Percentiles rank a stretch among this genome's conserved stretches.
These are phyloP conservation scores for Phaonia tiefii DNA, from an alignment of 2,888 invertebrate species.

Conservation along the genomic window DNA sequence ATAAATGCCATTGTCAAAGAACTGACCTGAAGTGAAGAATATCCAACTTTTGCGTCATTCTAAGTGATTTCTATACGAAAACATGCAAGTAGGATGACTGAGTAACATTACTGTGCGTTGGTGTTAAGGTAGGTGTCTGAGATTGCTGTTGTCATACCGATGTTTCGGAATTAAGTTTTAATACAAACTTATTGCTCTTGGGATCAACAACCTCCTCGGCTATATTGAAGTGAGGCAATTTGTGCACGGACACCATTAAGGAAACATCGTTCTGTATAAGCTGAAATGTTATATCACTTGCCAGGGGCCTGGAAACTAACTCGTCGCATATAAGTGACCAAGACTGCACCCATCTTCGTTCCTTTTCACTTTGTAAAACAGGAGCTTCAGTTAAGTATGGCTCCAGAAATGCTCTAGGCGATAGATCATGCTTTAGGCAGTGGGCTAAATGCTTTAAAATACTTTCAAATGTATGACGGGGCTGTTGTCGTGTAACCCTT, in stretches of 20 bases:
- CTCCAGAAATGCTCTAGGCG: slow-evolving; percentile 96
- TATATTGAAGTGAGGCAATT: slow-evolving; percentile 95
- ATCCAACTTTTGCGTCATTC: slow-evolving; percentile 14
- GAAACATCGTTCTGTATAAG: slow-evolving; percentile 96
- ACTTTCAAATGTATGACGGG: slow-evolving; percentile 95
- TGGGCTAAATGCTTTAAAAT: slow-evolving; percentile 94
- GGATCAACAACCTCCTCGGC: slow-evolving; percentile 98
- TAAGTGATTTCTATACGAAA: slow-evolving; percentile 72
- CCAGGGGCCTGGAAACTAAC: slow-evolving; percentile 91
- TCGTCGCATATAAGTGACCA: slow-evolving; percentile 98
- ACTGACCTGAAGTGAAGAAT: slow-evolving; percentile 40
- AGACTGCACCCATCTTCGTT: slow-evolving; percentile 90
- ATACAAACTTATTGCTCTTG: slow-evolving; percentile 96
- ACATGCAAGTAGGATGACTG: slow-evolving; percentile 79
- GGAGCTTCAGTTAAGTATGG: slow-evolving; percentile 94
- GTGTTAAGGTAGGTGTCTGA: slow-evolving; percentile 72
- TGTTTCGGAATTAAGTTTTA: slow-evolving; percentile 96
- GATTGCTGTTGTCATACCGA: slow-evolving; percentile 88
- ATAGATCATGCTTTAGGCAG: slow-evolving; percentile 95
- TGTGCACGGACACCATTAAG: slow-evolving; percentile 91
- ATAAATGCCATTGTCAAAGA: slow-evolving; percentile 41
- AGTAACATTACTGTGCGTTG: slow-evolving; percentile 78
- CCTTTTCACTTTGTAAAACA: slow-evolving; percentile 91
- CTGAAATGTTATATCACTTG: slow-evolving; percentile 93
- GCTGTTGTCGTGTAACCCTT: slow-evolving; percentile 96